phyloP scores from a whole-genome alignment of 2,888 invertebrate genomes.

The Dastarcus helophoroides region DNA sequence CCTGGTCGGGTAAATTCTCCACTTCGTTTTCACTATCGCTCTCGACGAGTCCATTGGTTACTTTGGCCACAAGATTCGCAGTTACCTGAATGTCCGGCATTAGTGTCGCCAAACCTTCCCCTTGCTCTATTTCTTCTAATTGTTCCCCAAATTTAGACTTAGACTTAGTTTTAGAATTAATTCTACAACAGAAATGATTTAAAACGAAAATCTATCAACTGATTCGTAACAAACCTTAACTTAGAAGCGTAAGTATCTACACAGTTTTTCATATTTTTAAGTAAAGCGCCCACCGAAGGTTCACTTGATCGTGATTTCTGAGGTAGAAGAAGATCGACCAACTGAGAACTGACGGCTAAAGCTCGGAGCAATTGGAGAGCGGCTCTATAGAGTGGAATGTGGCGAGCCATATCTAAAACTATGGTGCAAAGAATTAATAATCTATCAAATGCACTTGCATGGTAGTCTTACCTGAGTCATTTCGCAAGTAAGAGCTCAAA shows the following conservation, averaged over 20 bases:
- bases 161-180: slow-evolving; percentile 25
- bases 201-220: slow-evolving; percentile 3
- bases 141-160: slow-evolving; percentile 28
- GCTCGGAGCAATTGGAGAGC: slow-evolving; percentile 73
- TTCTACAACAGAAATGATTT: too few relatives aligned
- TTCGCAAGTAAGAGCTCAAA: slow-evolving; percentile 79
- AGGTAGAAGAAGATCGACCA: slow-evolving; percentile 53
- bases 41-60: slow-evolving; percentile 35
- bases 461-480: slow-evolving; percentile 64
- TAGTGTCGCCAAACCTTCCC: slow-evolving; percentile 76
- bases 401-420: slow-evolving; percentile 93
- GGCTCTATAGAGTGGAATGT: slow-evolving; percentile 84
- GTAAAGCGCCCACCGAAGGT: slow-evolving; percentile 61
- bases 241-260: slow-evolving; percentile 86
- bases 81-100: slow-evolving; percentile 85
- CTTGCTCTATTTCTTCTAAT: slow-evolving; percentile 64
- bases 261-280: slow-evolving; percentile 80
- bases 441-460: background rate
- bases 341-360: slow-evolving; percentile 48
- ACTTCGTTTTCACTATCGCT: slow-evolving; percentile 27
- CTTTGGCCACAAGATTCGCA: slow-evolving; percentile 41
- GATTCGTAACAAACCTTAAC: slow-evolving; percentile 46
- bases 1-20: slow-evolving; percentile 37
- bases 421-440: slow-evolving; percentile 9
- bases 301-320: slow-evolving; percentile 35